These are phyloP conservation scores for Menura novaehollandiae DNA, from an alignment of 2,113 vertebrate genomes.

Conservation along the genomic window DNA sequence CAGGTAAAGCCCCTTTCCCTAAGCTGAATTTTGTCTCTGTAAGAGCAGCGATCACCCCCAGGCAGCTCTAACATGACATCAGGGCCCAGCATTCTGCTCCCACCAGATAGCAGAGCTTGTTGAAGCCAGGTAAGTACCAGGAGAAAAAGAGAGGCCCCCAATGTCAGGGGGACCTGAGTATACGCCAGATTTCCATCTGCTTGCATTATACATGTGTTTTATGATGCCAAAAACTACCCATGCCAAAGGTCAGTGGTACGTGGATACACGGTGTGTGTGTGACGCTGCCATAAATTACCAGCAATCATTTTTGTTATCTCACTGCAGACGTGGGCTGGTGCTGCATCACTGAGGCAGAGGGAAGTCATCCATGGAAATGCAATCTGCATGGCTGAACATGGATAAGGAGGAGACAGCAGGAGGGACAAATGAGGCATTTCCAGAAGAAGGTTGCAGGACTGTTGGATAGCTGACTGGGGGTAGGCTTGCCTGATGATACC, in stretches of 20 bases:
- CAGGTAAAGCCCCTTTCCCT: background rate
- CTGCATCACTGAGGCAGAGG: background rate
- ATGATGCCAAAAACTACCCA: background rate
- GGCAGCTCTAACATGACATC: background rate
- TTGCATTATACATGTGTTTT: background rate
- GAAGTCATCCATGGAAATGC: background rate
- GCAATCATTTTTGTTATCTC: background rate
- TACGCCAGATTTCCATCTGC: background rate
- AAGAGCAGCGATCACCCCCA: background rate
- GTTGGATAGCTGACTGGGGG: background rate
- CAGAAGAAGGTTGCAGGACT: background rate
- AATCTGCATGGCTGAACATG: background rate
- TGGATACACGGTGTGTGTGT: background rate
- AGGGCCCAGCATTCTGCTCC: background rate
- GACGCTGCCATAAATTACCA: background rate
- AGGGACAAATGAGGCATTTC: background rate
- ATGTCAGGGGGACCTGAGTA: background rate
- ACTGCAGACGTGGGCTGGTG: background rate
- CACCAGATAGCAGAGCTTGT: fast-evolving
- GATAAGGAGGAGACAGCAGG: background rate
- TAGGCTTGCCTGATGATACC: background rate
- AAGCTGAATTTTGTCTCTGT: background rate
- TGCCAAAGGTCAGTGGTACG: background rate
- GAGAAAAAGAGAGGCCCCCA: background rate
- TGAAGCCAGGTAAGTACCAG: background rate